phyloP scores from a whole-genome alignment of 2,797 vertebrate species.

The Chelon labrosus region DNA sequence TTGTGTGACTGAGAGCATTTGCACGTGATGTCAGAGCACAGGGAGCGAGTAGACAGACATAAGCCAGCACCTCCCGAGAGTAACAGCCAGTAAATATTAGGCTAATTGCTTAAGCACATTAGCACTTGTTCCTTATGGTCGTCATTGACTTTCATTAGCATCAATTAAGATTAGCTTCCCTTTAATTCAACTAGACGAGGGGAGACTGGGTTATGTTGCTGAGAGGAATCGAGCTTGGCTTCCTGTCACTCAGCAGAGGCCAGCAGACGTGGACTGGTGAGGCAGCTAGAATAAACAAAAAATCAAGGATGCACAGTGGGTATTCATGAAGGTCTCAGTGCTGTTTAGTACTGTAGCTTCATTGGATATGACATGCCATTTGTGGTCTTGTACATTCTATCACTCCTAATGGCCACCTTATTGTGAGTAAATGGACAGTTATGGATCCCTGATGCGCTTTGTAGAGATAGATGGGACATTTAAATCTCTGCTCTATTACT shows the following conservation, averaged over 20 bases:
- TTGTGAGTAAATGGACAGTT: background rate
- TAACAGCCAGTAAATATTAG: constrained; percentile 80
- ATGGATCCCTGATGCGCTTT: background rate
- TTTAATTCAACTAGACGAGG: constrained; percentile 57
- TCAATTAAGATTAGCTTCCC: constrained; percentile 76
- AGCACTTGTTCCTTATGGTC: constrained; percentile 71
- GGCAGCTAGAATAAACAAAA: background rate
- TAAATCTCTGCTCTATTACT: background rate
- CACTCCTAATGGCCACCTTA: constrained; percentile 6
- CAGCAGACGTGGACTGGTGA: constrained; percentile 16
- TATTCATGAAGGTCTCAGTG: background rate
- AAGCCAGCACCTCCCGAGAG: constrained; percentile 63
- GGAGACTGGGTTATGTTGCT: constrained; percentile 37
- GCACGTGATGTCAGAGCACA: constrained; percentile 36
- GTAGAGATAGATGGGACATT: background rate
- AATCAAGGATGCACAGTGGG: constrained; percentile 28
- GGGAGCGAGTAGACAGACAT: constrained; percentile 45
- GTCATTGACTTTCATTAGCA: constrained; percentile 77
- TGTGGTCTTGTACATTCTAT: background rate
- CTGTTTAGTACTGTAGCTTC: constrained; percentile 9
- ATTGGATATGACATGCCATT: constrained; percentile 10
- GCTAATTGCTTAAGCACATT: constrained; percentile 79
- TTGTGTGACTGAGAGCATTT: constrained; percentile 32
- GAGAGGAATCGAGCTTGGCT: constrained; percentile 36
- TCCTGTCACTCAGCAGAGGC: constrained; percentile 37